phyloP scores from a whole-genome alignment of 1,140 invertebrate species.

The Drosophila subpulchrella region DNA sequence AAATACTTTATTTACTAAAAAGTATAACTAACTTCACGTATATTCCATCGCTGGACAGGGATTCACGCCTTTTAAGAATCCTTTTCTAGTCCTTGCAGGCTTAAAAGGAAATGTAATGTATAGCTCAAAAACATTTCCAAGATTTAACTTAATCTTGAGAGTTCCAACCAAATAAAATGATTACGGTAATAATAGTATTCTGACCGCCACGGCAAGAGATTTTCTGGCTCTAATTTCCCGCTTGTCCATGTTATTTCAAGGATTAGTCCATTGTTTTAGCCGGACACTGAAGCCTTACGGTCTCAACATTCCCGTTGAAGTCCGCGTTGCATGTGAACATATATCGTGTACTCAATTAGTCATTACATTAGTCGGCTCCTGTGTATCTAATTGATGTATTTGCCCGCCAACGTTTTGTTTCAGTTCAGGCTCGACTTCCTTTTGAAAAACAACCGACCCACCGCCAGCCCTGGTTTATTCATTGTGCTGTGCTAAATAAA shows the following conservation, averaged over 20 bases:
- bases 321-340: constrained; percentile 40
- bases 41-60: no score
- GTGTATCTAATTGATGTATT: constrained; percentile 54
- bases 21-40: no score
- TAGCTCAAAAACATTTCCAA: no score
- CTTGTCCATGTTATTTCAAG: background rate
- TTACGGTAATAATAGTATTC: no score
- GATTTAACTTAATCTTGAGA: no score
- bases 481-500: constrained; percentile 65
- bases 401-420: constrained; percentile 54
- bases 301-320: constrained; percentile 2
- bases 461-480: constrained; percentile 13
- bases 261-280: constrained; percentile 5
- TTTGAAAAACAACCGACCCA: background rate
- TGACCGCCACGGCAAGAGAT: background rate
- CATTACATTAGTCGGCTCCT: constrained; percentile 53
- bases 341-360: constrained; percentile 59
- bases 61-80: no score
- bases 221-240: background rate
- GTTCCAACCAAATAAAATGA: no score
- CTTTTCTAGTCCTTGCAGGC: no score
- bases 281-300: background rate
- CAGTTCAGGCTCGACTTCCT: constrained; percentile 3
- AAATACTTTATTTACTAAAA: no score
- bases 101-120: no score